These are phyloP conservation scores for Okapia johnstoni DNA, from an alignment of 2,113 vertebrate species.

Conservation along the genomic window DNA sequence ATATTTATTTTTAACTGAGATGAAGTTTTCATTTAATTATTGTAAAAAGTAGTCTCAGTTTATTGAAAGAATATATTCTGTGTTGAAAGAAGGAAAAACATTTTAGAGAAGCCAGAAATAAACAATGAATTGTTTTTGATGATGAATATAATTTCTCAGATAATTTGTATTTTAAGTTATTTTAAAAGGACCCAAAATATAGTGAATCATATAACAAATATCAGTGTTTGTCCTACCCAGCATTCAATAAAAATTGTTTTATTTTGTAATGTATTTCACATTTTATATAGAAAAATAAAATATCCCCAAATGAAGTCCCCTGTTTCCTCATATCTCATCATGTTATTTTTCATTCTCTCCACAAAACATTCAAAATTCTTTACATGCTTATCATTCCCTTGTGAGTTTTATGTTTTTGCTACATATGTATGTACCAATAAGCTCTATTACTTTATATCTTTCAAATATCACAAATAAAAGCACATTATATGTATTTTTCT, in stretches of 20 bases:
- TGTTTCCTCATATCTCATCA: neutral
- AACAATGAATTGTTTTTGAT: neutral
- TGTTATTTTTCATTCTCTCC: neutral
- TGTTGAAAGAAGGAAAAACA: neutral
- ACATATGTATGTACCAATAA: neutral
- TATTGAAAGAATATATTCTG: neutral
- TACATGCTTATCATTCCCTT: neutral
- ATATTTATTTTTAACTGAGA: neutral
- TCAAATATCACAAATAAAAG: neutral
- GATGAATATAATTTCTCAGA: neutral
- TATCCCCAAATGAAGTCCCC: neutral
- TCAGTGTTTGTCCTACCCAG: neutral
- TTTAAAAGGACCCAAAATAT: neutral
- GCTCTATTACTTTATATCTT: neutral
- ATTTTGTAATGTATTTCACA: neutral
- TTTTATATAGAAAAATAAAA: neutral
- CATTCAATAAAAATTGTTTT: neutral
- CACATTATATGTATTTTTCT: neutral
- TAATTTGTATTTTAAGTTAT: neutral
- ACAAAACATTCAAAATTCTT: neutral
- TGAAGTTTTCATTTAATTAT: neutral
- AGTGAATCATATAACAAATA: neutral
- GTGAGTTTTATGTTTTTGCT: neutral
- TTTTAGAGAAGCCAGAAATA: neutral
- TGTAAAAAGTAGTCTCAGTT: neutral